Conservation (phyloP, 2,113 vertebrate species). For the Myanophis thanlyinensis region DNA sequence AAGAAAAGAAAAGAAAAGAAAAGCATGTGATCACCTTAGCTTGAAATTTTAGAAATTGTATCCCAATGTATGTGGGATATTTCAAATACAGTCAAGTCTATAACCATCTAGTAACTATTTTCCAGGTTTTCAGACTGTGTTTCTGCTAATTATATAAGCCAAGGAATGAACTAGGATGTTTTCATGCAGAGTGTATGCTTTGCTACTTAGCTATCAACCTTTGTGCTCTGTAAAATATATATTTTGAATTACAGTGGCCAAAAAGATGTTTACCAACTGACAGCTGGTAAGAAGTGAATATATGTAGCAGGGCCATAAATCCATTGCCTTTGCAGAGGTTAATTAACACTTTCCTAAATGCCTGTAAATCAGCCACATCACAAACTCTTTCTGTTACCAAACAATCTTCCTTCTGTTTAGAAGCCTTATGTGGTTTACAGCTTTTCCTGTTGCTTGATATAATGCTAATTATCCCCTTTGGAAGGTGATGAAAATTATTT, state of each 20-base stretch:
- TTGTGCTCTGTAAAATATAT: neutral
- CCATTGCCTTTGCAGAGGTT: conserved; percentile 17
- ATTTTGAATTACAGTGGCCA: conserved; percentile 8
- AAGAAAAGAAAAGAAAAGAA: neutral
- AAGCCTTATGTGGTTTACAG: neutral
- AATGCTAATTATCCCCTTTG: conserved; percentile 4
- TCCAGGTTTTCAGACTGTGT: neutral
- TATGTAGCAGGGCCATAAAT: conserved; percentile 10
- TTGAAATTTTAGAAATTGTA: neutral
- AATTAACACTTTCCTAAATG: conserved; percentile 18
- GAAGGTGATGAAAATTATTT: neutral
- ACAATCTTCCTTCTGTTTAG: neutral
- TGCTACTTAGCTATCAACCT: neutral
- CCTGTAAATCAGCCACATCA: neutral
- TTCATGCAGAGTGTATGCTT: neutral
- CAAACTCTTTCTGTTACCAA: neutral
- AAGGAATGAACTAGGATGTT: neutral
- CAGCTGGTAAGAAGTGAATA: conserved; percentile 20
- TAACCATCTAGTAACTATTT: neutral
- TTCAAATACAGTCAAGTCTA: neutral
- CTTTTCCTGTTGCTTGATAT: neutral
- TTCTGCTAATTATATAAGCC: neutral
- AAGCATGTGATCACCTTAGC: neutral
- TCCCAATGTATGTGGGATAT: neutral
- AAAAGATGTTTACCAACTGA: neutral